Base-by-base conservation (phyloP, 1,140 invertebrate genomes). In the Pogonus chalceus region DNA sequence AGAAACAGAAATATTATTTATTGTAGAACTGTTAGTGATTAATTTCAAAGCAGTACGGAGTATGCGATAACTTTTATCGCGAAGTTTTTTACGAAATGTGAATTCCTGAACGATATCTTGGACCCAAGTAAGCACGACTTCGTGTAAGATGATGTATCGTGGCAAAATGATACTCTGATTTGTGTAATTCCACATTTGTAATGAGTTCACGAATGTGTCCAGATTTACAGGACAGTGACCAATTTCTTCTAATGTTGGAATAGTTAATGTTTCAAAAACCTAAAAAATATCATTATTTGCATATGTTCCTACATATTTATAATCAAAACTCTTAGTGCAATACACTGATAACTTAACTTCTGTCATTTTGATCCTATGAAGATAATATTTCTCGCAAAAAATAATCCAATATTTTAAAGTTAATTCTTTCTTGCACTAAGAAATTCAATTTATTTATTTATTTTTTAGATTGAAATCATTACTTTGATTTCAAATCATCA, bases 91-190 rank as follows among this genome's bases (percentile, higher is more conserved):
- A 31, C 74, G 74, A 56, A 81, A 77, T 21, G 70, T 72, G 53
- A 81, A 78, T 63, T 81, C 79, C 49, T 72, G 67, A 23, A 77
- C 66, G 50, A 80, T 69, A 58, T 79, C 76, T 56, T 77, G 74
- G 60, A 74, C 66, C 77, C 76, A 80, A 31, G 72, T 65, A 51
- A 79, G 60, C 49, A 79, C 74, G 47, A 78, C 56, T n/a, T 78
- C 76, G 63, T 76, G 77, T 54, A 77, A 73, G 3, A 77, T 72
- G 23, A 75, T 71, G 57, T 79, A 78, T 62, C 72, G 72, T 26
- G 77, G 77, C 59, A 81, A 71, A 47, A 80, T 70, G 50, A 81
- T 79, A 60, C 75, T 80, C 54, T 79, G 78, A 52, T 78, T 72
- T 1, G 76, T 80, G 58, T 71, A 76, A 56, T 76, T 79, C 77